Evolutionary conservation across 2,797 vertebrate genomes (phyloP).

Genomic region (Pogoniulus pusillus): DNA sequence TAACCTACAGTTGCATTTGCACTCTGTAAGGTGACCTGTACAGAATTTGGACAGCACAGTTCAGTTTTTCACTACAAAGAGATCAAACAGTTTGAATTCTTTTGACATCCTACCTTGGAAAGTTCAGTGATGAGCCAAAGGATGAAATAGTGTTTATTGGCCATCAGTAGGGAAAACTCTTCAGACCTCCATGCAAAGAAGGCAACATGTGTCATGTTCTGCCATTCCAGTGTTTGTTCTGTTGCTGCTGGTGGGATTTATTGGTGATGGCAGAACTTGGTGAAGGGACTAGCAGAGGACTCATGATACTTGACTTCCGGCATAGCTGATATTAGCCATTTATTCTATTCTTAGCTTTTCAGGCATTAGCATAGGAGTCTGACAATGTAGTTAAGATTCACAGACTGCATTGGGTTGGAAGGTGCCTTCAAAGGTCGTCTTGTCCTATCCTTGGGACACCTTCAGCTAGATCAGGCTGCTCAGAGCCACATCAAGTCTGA

Average conservation of each 20-base stretch:
- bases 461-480: too few species aligned
- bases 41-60: accelerated
- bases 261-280: neutral
- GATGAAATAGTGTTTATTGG: neutral
- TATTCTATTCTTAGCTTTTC: neutral
- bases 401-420: too few species aligned
- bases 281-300: neutral
- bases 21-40: neutral
- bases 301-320: neutral
- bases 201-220: too few species aligned
- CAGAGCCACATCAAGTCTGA: too few species aligned
- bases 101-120: neutral
- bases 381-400: neutral
- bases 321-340: neutral
- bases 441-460: neutral
- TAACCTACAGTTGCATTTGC: neutral
- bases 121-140: neutral
- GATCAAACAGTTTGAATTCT: neutral
- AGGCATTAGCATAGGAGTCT: neutral
- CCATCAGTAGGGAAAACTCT: neutral
- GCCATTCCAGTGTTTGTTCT: neutral
- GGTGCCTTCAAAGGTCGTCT: too few species aligned
- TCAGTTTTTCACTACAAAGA: neutral
- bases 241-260: neutral
- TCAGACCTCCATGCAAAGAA: neutral